A percentile compares a stretch with the other conserved stretches of the same genome.
Conservation (phyloP, 2,888 invertebrate species). For the Troilus luridus region DNA sequence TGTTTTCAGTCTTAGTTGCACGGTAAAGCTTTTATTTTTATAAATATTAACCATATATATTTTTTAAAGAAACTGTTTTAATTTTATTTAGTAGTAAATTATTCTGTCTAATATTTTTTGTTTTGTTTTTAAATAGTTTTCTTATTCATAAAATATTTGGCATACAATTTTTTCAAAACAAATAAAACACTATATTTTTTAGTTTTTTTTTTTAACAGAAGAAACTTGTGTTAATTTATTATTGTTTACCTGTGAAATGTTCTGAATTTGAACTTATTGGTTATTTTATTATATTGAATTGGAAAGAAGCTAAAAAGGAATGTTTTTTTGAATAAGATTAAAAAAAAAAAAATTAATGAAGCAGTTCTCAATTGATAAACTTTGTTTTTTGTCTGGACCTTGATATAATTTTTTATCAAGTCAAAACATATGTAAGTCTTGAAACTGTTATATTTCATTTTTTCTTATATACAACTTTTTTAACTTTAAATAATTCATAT, state of each 20-base stretch:
- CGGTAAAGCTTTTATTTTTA: constrained; percentile 30
- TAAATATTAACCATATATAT: constrained; percentile 22
- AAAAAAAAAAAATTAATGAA: not conserved
- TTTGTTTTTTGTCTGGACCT: constrained; percentile 27
- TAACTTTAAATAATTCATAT: constrained; percentile 29
- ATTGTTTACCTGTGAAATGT: constrained; percentile 4
- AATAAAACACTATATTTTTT: constrained; percentile 10
- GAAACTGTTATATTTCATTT: constrained; percentile 27
- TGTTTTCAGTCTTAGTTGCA: constrained; percentile 35
- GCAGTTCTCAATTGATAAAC: not conserved
- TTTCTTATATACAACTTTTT: constrained; percentile 43
- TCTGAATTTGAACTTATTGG: not conserved
- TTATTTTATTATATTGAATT: constrained; percentile 26
- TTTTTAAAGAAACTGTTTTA: constrained; percentile 29
- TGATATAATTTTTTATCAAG: constrained; percentile 10
- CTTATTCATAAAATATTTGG: not conserved
- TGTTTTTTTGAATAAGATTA: constrained; percentile 3
- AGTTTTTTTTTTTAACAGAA: not conserved
- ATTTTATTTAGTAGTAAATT: constrained; percentile 3
- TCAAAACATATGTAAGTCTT: constrained; percentile 44
- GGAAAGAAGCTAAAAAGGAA: constrained; percentile 10
- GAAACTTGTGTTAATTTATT: not conserved
- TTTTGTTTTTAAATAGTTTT: constrained; percentile 50
- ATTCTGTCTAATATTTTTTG: constrained; percentile 44
- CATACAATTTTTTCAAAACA: not conserved